Evolutionary conservation across 2,113 vertebrate genomes (phyloP).

Genomic region (Cacatua alba): DNA sequence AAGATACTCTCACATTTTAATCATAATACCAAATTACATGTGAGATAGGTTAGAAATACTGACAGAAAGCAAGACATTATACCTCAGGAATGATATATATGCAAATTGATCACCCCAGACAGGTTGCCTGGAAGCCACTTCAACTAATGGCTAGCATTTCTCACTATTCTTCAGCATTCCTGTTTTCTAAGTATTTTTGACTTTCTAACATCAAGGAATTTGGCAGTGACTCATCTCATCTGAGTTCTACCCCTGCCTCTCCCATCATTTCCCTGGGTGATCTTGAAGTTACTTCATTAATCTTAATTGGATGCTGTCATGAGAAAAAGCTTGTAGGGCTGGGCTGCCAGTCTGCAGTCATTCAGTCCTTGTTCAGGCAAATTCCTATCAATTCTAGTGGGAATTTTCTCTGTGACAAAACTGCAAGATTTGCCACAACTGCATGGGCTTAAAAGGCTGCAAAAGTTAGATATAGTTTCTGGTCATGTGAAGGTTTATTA

Average conservation of each 20-base stretch:
- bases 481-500: background rate
- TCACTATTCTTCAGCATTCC: background rate
- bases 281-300: slow-evolving; percentile 35
- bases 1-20: background rate
- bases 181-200: background rate
- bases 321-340: background rate
- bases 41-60: background rate
- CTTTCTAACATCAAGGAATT: background rate
- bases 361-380: background rate
- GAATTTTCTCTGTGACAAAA: background rate
- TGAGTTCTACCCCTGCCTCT: background rate
- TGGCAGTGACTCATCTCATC: background rate
- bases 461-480: background rate
- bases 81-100: background rate
- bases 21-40: background rate
- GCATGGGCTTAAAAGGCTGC: background rate
- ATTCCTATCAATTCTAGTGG: background rate
- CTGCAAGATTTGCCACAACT: background rate
- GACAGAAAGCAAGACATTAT: background rate
- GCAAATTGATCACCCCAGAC: background rate
- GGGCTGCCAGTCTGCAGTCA: background rate
- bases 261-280: background rate
- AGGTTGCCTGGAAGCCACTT: background rate
- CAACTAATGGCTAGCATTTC: background rate
- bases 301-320: slow-evolving; percentile 40